Evolutionary conservation across 2,113 vertebrate genomes (phyloP), one percentile per base, ranked within the genome.

Genomic region (Ursus arctos): DNA sequence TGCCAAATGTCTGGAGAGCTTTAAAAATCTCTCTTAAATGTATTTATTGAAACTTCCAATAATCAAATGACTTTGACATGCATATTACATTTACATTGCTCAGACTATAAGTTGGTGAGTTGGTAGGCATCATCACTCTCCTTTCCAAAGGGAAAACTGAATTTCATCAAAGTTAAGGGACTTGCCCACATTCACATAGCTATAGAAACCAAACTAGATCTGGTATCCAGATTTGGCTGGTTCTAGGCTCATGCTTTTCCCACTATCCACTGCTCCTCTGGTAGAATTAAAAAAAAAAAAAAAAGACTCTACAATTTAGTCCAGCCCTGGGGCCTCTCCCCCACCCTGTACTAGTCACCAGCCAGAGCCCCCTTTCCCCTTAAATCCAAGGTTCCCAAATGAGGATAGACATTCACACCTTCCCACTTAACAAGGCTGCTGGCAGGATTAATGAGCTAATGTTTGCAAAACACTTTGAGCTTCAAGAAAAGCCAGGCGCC

Each of bases 381-480:
- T 74, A 83, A 93, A 96, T 80, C 28, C 81, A 69, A 93, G 49
- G 87, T 69, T 97, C 88, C 89, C 74, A 93, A 87, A 84, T 95
- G 43, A 26, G 88, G 93, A 95, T 93, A 97, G 94, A 97, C 40
- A 77, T 84, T 94, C 61, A 98, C 67, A 97, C 69, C 96, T 97
- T 97, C 85, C 95, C 96, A 97, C 98, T 98, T 98, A 95, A 97
- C 85, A 98, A 91, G 97, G 55, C 91, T 98, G 65, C 86, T 97
- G 72, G 47, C 7, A 76, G 97, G 97, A 98, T 98, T 98, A 98
- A 98, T 97, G 96, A 97, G 96, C 91, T 98, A 94, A 97, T 97
- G 97, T 98, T 98, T 98, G 96, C 97, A 97, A 98, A 98, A 98
- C 88, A 98, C 97, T 97, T 96, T 97, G 97, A 98, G 97, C 97